Percentiles rank a stretch among this genome's conserved stretches.
phyloP scores from a whole-genome alignment of 2,888 invertebrate genomes.

The Bugulina stolonifera region DNA sequence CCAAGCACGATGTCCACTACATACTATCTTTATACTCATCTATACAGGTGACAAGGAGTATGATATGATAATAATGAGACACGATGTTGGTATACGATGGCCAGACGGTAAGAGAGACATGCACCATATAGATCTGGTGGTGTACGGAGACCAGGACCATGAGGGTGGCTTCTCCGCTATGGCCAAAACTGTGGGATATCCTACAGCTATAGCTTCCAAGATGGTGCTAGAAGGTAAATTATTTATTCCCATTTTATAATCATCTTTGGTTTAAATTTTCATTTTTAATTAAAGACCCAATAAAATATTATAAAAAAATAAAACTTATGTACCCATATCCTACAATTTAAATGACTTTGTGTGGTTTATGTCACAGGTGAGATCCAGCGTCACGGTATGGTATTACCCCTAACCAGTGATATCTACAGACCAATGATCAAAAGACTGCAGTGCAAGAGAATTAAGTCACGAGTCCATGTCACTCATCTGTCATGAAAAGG shows the following conservation, averaged over 20 bases:
- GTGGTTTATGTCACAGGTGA: constrained; percentile 63
- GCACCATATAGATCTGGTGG: constrained; percentile 71
- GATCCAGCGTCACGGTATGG: constrained; percentile 88
- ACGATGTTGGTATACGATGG: constrained; percentile 87
- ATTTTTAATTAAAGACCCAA: not conserved
- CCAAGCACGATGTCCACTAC: too few species aligned
- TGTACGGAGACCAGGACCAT: constrained; percentile 65
- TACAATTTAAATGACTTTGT: not conserved
- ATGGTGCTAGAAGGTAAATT: constrained; percentile 88
- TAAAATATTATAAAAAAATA: not conserved
- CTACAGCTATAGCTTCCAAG: constrained; percentile 89
- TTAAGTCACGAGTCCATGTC: constrained; percentile 51
- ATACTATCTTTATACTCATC: too few species aligned
- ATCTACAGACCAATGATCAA: constrained; percentile 84
- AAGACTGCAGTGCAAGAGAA: constrained; percentile 77
- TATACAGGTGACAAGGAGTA: constrained; percentile 63
- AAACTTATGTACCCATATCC: not conserved
- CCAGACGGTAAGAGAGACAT: constrained; percentile 71
- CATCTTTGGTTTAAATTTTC: not conserved
- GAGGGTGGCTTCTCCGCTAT: constrained; percentile 79
- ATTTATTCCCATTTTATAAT: not conserved
- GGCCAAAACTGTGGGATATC: constrained; percentile 88
- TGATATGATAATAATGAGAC: constrained; percentile 87
- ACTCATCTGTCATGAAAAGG: constrained; percentile 3
- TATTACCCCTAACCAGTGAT: constrained; percentile 83